Base-by-base conservation (phyloP, 2,797 vertebrate genomes). In the Gambusia yucatana region DNA sequence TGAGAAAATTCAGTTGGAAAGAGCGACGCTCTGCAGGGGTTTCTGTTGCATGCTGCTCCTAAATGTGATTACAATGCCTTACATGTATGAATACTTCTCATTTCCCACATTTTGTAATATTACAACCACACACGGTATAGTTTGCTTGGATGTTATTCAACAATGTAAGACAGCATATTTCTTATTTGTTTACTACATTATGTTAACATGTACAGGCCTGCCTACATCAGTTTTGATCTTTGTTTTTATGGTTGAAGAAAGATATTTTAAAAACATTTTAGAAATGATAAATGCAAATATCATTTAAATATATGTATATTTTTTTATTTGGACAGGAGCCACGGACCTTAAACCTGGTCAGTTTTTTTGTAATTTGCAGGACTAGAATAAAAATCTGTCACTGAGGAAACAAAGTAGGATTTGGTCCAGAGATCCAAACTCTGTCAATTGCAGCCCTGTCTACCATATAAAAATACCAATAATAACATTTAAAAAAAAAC, bases 1-100 rank as follows among this genome's bases (percentile, higher is more conserved):
- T 50, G 36, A 70, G 70, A 79, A 88, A 75, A 75, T 44, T 79
- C 10, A 44, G 9, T 0, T 44, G n/a, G 13, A 71, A 55, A 28
- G 1, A 75, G 55, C 13, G 9, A 65, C 13, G 63, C 6, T 67
- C 33, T 69, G 36, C 20, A 69, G 36, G 41, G 65, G 3, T 69
- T 69, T 69, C 63, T 41, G 33, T 22, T 39, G 16, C 33, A 20
- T 10, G 16, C 39, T 25, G 36, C 20, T 67, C 63, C 36, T 67
- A 67, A 67, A 41, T 67, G 63, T 22, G 16, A 20, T 6, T 20
- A 41, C 36, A 41, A 67, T 41, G 63, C 33, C 63, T 67, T 4
- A 10, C 20, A 1, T 22, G 17, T 67, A 20, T 39, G 20, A 14
- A 61, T 61, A 17, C 28, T 6, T 61, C 59, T 61, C 30, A 30